phyloP scores from a whole-genome alignment of 2,113 vertebrate genomes.

The Macheiramphus alcinus region DNA sequence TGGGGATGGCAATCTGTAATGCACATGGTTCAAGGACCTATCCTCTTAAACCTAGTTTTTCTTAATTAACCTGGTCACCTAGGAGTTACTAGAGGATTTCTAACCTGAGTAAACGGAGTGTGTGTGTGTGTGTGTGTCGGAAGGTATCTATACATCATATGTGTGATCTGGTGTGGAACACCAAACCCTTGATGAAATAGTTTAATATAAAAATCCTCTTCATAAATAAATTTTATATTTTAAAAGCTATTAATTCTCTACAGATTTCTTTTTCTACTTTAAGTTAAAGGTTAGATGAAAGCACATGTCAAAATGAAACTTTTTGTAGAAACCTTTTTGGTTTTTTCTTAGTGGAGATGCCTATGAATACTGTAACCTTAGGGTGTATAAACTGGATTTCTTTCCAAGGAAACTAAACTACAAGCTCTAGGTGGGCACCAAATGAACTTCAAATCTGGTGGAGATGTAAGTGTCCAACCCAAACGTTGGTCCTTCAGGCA shows the following conservation, averaged over 20 bases:
- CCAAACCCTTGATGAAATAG: background rate
- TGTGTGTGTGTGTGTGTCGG: too few species aligned
- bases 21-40: background rate
- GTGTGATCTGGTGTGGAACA: background rate
- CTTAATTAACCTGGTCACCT: background rate
- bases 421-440: background rate
- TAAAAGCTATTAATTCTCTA: background rate
- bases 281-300: background rate
- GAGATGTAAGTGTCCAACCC: rapidly evolving
- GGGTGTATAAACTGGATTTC: background rate
- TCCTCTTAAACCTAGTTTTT: background rate
- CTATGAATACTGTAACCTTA: background rate
- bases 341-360: background rate
- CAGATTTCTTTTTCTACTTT: background rate
- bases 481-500: background rate
- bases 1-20: background rate
- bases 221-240: background rate
- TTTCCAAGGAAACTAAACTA: background rate
- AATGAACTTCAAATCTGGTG: background rate
- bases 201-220: background rate
- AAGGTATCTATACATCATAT: background rate
- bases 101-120: background rate
- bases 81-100: background rate
- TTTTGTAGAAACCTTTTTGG: background rate
- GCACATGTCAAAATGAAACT: background rate